Conservation (phyloP, 2,797 vertebrate genomes). For the Leontopithecus rosalia region DNA sequence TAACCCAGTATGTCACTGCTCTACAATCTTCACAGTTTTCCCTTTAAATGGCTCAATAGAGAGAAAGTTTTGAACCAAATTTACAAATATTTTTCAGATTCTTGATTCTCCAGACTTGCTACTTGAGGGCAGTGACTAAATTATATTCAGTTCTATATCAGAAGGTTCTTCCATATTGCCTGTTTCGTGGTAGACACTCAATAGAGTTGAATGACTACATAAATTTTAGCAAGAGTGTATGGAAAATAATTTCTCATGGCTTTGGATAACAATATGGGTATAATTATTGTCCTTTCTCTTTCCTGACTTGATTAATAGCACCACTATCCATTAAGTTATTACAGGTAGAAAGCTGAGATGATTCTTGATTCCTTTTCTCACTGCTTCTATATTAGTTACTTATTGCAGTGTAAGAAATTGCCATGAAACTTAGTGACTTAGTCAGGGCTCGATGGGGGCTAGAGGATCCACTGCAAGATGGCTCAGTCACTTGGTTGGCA, state of each 20-base stretch:
- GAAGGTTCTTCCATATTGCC: neutral
- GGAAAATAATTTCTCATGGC: neutral
- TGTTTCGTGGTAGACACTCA: neutral
- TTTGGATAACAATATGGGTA: neutral
- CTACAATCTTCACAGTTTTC: neutral
- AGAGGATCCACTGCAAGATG: neutral
- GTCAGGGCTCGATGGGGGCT: neutral
- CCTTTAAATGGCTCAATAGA: neutral
- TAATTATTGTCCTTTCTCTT: neutral
- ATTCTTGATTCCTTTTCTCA: neutral
- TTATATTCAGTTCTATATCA: neutral
- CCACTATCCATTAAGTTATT: neutral
- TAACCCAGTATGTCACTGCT: neutral
- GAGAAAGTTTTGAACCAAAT: neutral
- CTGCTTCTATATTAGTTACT: neutral
- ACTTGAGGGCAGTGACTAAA: neutral
- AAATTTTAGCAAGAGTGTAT: neutral
- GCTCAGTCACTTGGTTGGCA: neutral
- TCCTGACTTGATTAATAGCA: neutral
- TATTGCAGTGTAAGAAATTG: neutral
- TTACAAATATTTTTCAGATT: neutral
- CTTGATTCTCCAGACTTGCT: neutral
- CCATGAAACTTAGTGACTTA: neutral
- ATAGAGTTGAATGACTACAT: neutral
- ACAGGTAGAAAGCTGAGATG: neutral